Evolutionary conservation across 2,797 vertebrate species (phyloP).

Genomic region (Pangasius macronema): DNA sequence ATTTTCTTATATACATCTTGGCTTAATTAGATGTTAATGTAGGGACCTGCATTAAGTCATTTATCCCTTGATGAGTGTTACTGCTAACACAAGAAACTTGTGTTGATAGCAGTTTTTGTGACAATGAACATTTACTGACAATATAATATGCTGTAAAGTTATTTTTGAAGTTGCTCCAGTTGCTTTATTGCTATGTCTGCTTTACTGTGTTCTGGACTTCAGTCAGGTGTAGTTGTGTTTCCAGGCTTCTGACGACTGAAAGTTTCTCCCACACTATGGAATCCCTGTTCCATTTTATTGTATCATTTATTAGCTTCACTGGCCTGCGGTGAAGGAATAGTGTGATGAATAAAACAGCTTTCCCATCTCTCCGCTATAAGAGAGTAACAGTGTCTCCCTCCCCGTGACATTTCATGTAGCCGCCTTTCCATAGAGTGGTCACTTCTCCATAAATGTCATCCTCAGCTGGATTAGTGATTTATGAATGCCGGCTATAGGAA

Average conservation of each 20-base stretch:
- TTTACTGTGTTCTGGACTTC: slow-evolving; percentile 18
- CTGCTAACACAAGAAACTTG: slow-evolving; percentile 16
- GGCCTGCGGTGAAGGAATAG: slow-evolving; percentile 40
- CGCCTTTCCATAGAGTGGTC: slow-evolving; percentile 54
- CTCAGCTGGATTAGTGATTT: slow-evolving; percentile 57
- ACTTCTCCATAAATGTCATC: slow-evolving; percentile 59
- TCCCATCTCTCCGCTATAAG: slow-evolving; percentile 38
- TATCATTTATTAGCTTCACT: slow-evolving; percentile 45
- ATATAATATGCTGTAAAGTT: slow-evolving; percentile 28
- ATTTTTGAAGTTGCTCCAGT: slow-evolving; percentile 20
- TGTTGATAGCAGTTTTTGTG: slow-evolving; percentile 13
- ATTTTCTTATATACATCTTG: neutral
- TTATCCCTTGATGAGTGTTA: neutral
- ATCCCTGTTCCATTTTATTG: slow-evolving; percentile 37
- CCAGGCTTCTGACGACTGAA: slow-evolving; percentile 25
- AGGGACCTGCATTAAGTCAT: slow-evolving; percentile 1
- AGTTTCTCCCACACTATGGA: slow-evolving; percentile 38
- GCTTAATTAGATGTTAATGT: neutral
- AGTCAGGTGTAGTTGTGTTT: slow-evolving; percentile 24
- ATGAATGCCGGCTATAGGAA: slow-evolving; percentile 46
- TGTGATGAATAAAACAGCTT: slow-evolving; percentile 49
- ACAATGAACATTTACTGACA: slow-evolving; percentile 21
- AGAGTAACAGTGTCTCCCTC: slow-evolving; percentile 42
- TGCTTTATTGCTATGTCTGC: slow-evolving; percentile 22
- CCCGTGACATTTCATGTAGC: slow-evolving; percentile 54